Base-by-base conservation (phyloP, 1,140 invertebrate genomes). In the Aphaenogaster floridana region DNA sequence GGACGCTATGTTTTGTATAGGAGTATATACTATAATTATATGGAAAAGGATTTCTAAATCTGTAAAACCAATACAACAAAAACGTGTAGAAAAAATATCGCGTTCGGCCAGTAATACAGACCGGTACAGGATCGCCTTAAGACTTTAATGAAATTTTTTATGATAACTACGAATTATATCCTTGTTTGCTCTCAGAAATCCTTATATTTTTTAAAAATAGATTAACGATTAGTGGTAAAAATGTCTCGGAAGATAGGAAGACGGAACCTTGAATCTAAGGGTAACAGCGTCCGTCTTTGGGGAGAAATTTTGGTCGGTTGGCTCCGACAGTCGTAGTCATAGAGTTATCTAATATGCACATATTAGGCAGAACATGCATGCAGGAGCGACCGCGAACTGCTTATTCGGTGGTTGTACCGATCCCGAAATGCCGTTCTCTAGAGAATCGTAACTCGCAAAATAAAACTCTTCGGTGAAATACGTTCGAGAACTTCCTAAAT, bases 361-460 rank as follows among this genome's bases (percentile, higher is more conserved):
- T 57, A 68, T 80, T 50, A 68, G 7, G 48, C 48, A 15, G 36
- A 68, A 80, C 78, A 68, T 39, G 5, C 21, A 77, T 48, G 39
- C 21, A 54, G n/a, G 45, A 85, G 39, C 71, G 13, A 52, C 28
- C 63, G 61, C 50, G 54, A 52, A 57, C 2, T 71, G 71, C 57
- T n/a, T 78, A 54, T 39, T 76, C 63, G 59, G 17, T 39, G 63
- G 39, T 80, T 59, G 39, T 68, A 54, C 59, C n/a, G 28, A 28
- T 54, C 45, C 3, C 39, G 52, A 54, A 76, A 69, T 54, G 57
- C 52, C 36, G 48, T 39, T 77, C 86, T 80, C 61, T 11, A 3
- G 64, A 48, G 86, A 17, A 21, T 34, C 64, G 13, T 89, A 89
- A 89, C 80, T 89, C 34, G 77, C 39, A 45, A 21, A 36, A 36